Conservation (phyloP, 2,888 invertebrate genomes). For the Callosobruchus maculatus region DNA sequence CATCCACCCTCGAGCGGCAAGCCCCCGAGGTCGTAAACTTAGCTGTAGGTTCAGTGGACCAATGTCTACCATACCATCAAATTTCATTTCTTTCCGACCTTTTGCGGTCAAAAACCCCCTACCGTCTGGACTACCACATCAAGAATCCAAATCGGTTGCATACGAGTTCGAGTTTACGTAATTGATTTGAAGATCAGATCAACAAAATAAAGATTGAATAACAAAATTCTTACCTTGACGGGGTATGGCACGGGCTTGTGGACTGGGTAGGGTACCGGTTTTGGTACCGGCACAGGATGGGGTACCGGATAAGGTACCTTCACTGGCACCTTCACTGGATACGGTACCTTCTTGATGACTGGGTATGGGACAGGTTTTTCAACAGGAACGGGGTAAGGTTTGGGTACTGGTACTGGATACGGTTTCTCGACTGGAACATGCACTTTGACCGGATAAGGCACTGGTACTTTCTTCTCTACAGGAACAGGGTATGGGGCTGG, state of each 20-base stretch:
- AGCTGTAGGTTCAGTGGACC: too few species aligned
- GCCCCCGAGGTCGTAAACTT: too few species aligned
- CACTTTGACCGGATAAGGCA: conserved; percentile 46
- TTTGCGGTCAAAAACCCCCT: too few species aligned
- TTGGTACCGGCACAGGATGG: conserved; percentile 40
- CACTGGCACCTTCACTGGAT: conserved; percentile 51
- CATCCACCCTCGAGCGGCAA: too few species aligned
- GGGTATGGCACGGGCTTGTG: conserved; percentile 46
- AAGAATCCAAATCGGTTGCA: too few species aligned
- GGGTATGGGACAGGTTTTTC: conserved; percentile 55
- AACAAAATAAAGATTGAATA: too few species aligned
- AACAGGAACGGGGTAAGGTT: conserved; percentile 52
- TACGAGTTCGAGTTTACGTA: too few species aligned
- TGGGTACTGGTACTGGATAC: conserved; percentile 48
- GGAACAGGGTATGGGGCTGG: conserved; percentile 57
- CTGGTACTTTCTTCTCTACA: conserved; percentile 52
- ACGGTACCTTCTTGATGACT: conserved; percentile 54
- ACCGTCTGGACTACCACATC: too few species aligned
- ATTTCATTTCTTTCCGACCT: too few species aligned
- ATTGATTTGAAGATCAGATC: too few species aligned
- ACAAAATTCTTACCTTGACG: conserved; percentile 38
- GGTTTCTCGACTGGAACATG: conserved; percentile 52
- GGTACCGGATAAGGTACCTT: conserved; percentile 49
- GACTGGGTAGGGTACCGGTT: conserved; percentile 40
- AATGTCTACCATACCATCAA: too few species aligned